Base-by-base conservation (phyloP, 2,888 invertebrate species). In the Hirtodrosophila alboralis region DNA sequence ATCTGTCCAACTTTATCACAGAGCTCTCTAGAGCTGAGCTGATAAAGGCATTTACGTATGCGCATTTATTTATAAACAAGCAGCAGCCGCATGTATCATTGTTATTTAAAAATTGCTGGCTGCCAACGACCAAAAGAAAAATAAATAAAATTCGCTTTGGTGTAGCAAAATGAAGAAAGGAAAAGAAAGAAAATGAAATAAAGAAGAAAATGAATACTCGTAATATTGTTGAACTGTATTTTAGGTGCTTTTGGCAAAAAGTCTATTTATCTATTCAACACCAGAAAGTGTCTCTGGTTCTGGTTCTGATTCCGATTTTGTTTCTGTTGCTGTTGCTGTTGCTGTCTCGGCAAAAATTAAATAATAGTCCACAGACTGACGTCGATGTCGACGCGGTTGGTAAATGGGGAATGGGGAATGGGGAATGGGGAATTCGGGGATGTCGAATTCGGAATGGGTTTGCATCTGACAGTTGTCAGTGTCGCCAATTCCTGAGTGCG, bases 31-130 rank as follows among this genome's bases (percentile, higher is more conserved):
- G 60, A 65, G 72, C 72, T 65, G 47, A 33, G 61, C 66, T 78
- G 84, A 78, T 78, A 78, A 78, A 77, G 60, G 77, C 78, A 84
- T 81, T 84, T 84, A 84, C 78, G 78, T 79, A 77, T 84, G 85
- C 75, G 71, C 58, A 79, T 85, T 80, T 80, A 80, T 80, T 80
- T 80, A 80, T 80, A 80, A 83, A 78, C 85, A 85, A 81, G 60
- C 68, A 78, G 75, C 81, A 58, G 75, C 69, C 73, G 86, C 61
- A 81, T 84, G 81, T 81, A 81, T 81, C 86, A 81, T 81, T 81
- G 80, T 81, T 86, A 81, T 81, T 83, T 83, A 86, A 80, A 80
- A 83, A 81, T 68, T 77, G 68, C 60, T 81, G 56, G 63, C 77
- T 61, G 76, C 72, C 60, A 61, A 58, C 67, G 68, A 65, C 51